Evolutionary conservation across 1,140 invertebrate species (phyloP).

Genomic region (Drosophila malerkotliana): DNA sequence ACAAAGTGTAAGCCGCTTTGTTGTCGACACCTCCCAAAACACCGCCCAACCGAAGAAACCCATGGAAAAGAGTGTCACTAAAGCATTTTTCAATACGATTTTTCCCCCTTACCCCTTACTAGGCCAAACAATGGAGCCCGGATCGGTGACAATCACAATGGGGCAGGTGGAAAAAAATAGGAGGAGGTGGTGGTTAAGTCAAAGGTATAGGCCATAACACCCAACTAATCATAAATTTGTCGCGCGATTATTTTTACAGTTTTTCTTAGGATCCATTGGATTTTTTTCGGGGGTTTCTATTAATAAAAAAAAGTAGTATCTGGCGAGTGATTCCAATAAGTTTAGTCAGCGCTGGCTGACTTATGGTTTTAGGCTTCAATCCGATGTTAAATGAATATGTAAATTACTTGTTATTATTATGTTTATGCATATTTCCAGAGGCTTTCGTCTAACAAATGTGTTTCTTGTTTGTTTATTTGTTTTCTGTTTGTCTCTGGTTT

Average conservation of each 20-base stretch:
- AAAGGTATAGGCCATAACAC: conserved; percentile 12
- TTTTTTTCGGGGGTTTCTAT: conserved; percentile 33
- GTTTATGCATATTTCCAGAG: conserved; percentile 70
- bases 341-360: conserved; percentile 47
- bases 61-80: conserved; percentile 53
- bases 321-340: conserved; percentile 39
- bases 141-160: conserved; percentile 57
- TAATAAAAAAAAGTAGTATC: conserved; percentile 58
- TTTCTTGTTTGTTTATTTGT: conserved; percentile 54
- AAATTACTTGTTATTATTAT: conserved; percentile 80
- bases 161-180: conserved; percentile 27
- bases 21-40: conserved; percentile 39
- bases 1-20: conserved; percentile 80
- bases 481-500: conserved; percentile 19
- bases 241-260: conserved; percentile 78
- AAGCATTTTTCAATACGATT: conserved; percentile 63
- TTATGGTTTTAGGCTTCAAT: conserved; percentile 73
- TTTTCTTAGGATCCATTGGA: conserved; percentile 31
- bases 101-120: conserved; percentile 27
- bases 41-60: conserved; percentile 3
- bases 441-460: conserved; percentile 49
- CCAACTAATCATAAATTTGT: conserved; percentile 79
- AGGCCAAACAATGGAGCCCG: conserved; percentile 51
- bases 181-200: not conserved
- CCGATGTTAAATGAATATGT: conserved; percentile 67